Evolutionary conservation across 1,140 invertebrate genomes (phyloP), one percentile per base, ranked within the genome.

Genomic region (Drosophila yakuba): DNA sequence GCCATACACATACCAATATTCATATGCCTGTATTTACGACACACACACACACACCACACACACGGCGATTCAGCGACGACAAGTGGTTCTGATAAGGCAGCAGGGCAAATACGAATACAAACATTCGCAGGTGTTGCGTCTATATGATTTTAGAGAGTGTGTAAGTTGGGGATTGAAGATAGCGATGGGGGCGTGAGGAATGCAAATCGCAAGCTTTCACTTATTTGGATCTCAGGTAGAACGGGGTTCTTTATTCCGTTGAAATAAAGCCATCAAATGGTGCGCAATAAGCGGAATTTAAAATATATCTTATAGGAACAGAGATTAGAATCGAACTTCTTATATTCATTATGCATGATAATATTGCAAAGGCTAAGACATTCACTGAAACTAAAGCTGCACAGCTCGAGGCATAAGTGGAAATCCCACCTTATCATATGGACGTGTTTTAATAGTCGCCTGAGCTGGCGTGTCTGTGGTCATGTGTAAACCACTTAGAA

Each of bases 1-100:
- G 25, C 28, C n/a, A 39, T 48, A 52, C 32, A 14, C 47, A 60
- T 44, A 66, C 61, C 28, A 23, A 25, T 54, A 64, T 35, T 23
- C 23, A 44, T 68, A 44, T 28, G 20, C 0, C 10, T 17, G 39
- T 12, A 43, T 10, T 3, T 17, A 35, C 38, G 52, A 58, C 7
- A n/a, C 7, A n/a, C 54, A 36, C 17, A 28, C n/a, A n/a, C 17
- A 17, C 17, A 23, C 38, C 36, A 58, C 7, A n/a, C 7, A n/a
- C 54, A 36, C 17, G 20, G 32, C 32, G 60, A 63, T 63, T 39
- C 43, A 62, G 51, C 39, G 52, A 63, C 14, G 55, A 64, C 15
- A 50, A 82, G 58, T 74, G 57, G 47, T 48, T 43, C 63, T 86
- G 82, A 86, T 86, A 86, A 86, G 74, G 47, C 57, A 48, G 47